Percentiles rank a stretch among this genome's conserved stretches.
These are phyloP conservation scores for Tretioscincus oriximinensis DNA, from an alignment of 2,113 vertebrate species.

Conservation along the genomic window DNA sequence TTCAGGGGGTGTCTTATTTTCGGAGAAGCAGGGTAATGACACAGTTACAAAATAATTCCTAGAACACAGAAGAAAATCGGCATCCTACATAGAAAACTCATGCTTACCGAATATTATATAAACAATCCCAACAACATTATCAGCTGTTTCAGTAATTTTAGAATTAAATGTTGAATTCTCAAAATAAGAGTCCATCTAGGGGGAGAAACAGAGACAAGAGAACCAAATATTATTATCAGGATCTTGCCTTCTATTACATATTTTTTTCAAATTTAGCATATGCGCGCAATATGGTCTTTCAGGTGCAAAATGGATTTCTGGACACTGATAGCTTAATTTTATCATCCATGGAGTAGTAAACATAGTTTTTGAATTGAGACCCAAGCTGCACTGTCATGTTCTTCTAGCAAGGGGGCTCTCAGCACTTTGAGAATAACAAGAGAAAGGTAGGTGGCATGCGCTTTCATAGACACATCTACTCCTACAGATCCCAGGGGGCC, in stretches of 20 bases:
- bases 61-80: neutral
- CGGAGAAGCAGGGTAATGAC: too few relatives aligned
- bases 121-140: constrained; percentile 69
- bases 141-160: constrained; percentile 69
- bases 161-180: constrained; percentile 67
- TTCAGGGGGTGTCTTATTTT: too few relatives aligned
- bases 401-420: neutral
- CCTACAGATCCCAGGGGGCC: too few relatives aligned
- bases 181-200: constrained; percentile 62
- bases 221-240: neutral
- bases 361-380: neutral
- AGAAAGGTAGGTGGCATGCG: too few relatives aligned
- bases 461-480: too few relatives aligned
- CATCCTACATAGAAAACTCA: fast-evolving
- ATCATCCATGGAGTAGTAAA: neutral
- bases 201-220: constrained; percentile 39
- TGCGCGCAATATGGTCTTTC: neutral
- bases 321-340: too few relatives aligned
- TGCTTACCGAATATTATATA: constrained; percentile 76
- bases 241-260: neutral
- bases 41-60: constrained; percentile 1
- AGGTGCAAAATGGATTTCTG: neutral
- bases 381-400: neutral
- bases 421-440: too few relatives aligned
- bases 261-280: neutral